Conservation (phyloP, 1,140 invertebrate species). For the Penaeus indicus region DNA sequence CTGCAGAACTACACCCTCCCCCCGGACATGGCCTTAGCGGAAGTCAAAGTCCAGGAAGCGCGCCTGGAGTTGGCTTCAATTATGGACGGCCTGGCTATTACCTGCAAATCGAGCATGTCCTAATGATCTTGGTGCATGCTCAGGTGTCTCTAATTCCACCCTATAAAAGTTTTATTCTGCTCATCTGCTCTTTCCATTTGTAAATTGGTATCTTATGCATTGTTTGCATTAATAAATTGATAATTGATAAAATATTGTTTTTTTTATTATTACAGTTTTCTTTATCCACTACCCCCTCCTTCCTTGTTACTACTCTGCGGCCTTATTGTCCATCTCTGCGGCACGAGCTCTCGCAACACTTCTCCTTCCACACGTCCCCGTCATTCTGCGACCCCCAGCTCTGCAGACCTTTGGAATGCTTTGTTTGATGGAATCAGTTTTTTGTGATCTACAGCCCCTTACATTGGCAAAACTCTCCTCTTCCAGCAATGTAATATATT, state of each 20-base stretch:
- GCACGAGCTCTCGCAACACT: too few relatives aligned
- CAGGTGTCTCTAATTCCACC: background rate
- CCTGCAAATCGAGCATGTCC: background rate
- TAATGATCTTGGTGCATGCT: background rate
- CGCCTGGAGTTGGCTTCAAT: conserved; percentile 43
- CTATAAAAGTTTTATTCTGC: too few relatives aligned
- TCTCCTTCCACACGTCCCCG: conserved; percentile 9
- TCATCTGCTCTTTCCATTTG: too few relatives aligned
- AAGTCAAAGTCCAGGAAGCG: conserved; percentile 47
- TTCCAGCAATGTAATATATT: too few relatives aligned
- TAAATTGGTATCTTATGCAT: too few relatives aligned
- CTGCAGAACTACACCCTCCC: conserved; percentile 49
- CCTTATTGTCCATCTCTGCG: background rate
- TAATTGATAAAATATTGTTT: too few relatives aligned
- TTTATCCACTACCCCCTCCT: conserved; percentile 11
- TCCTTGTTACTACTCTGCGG: conserved; percentile 1
- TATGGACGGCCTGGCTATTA: conserved; percentile 10
- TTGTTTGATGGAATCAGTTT: too few relatives aligned
- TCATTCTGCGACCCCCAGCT: conserved; percentile 12
- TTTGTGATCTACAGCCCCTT: too few relatives aligned
- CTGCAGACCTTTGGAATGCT: too few relatives aligned
- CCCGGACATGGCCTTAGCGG: conserved; percentile 41
- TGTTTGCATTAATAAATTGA: too few relatives aligned
- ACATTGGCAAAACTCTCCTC: too few relatives aligned
- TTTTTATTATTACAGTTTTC: background rate